Evolutionary conservation across 2,113 vertebrate species (phyloP), one percentile per base, ranked within the genome.

Genomic region (Megaptera novaeangliae): DNA sequence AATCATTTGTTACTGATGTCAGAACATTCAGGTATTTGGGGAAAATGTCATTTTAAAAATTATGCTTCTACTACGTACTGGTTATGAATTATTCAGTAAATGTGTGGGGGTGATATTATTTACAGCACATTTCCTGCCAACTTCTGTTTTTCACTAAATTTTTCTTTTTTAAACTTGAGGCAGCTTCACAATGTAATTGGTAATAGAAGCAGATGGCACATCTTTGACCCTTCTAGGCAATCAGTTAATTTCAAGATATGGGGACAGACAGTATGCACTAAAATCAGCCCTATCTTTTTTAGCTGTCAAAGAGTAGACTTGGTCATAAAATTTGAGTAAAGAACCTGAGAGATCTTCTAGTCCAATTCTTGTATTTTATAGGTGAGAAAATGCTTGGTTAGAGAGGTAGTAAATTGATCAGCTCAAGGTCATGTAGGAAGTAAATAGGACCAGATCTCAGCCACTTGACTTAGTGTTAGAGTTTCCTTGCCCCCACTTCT

Each of bases 81-180:
- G 68, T 81, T 90, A 98, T 94, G 77, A 98, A 98, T 98, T 98
- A 98, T 98, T 98, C 18, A 97, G 41, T 8, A 14, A 90, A 17
- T 44, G 0, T 91, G 75, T 69, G 39, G 66, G 52, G 83, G 95
- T 91, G 81, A 97, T 41, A 96, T 94, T 98, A 71, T 98, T 98
- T 98, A 96, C 72, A 98, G 92, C 55, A 63, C 72, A 97, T 95
- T 98, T 96, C 39, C 68, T 98, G 92, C 46, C 96, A 98, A 96
- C 92, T 95, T 98, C 91, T 97, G 36, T 92, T 98, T 98, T 98
- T 94, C 91, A 97, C 78, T 97, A 98, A 97, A 91, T 86, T 97
- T 82, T 41, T 75, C 57, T 91, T 77, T 49, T 78, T 77, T 13
- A 46, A 91, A 88, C 92, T 96, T 84, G 90, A 96, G 66, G 96